Evolutionary conservation across 2,797 vertebrate genomes (phyloP).

Genomic region (Chrosomus eos): DNA sequence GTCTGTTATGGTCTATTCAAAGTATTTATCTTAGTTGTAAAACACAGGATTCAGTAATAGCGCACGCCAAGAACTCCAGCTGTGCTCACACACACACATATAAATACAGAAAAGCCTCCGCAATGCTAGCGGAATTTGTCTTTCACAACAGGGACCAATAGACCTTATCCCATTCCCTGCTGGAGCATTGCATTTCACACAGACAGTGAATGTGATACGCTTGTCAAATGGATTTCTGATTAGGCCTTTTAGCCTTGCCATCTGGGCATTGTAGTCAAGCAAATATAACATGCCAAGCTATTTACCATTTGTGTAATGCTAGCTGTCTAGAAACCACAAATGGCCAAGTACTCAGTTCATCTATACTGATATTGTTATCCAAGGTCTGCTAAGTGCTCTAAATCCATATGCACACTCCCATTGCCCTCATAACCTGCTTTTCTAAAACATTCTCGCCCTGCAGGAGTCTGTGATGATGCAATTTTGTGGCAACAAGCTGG

Average conservation of each 20-base stretch:
- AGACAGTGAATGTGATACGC: constrained; percentile 19
- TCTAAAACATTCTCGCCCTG: constrained; percentile 48
- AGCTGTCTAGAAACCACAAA: constrained; percentile 12
- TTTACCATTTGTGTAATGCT: constrained; percentile 41
- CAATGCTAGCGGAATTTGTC: constrained; percentile 34
- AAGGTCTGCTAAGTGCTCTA: constrained; percentile 18
- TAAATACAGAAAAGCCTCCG: constrained; percentile 24
- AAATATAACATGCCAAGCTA: constrained; percentile 32
- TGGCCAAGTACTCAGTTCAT: constrained; percentile 12
- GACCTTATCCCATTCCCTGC: constrained; percentile 39
- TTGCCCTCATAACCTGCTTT: constrained; percentile 45
- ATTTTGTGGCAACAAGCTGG: constrained; percentile 92
- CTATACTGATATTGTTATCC: background rate
- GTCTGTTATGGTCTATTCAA: constrained; percentile 16
- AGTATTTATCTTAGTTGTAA: constrained; percentile 14
- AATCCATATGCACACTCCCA: constrained; percentile 9
- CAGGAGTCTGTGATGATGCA: constrained; percentile 95
- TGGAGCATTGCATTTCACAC: constrained; percentile 29
- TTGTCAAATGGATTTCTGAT: constrained; percentile 48
- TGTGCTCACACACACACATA: constrained; percentile 31
- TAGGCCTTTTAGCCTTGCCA: constrained; percentile 37
- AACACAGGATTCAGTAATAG: constrained; percentile 32
- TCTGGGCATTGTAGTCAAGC: constrained; percentile 36
- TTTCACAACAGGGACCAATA: constrained; percentile 39
- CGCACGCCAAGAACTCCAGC: constrained; percentile 38